Percentiles rank a stretch among this genome's conserved stretches.
phyloP scores from a whole-genome alignment of 2,113 vertebrate species.

The Camelus dromedarius region DNA sequence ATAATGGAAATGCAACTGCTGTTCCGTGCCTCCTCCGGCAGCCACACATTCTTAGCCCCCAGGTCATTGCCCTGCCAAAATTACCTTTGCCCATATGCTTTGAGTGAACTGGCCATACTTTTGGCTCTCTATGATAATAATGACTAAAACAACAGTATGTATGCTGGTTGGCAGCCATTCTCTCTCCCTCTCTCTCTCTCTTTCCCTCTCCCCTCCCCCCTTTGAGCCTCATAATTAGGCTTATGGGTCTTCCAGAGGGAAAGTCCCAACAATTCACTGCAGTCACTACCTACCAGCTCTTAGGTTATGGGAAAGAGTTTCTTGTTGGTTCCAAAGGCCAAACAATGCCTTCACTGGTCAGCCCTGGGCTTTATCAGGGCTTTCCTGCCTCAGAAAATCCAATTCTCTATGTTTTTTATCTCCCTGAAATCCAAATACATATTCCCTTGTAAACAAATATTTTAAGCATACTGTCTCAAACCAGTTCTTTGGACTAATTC shows the following conservation, averaged over 20 bases:
- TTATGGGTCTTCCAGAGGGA: conserved; percentile 29
- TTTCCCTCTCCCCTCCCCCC: neutral
- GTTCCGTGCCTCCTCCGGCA: neutral
- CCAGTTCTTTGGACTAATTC: conserved; percentile 45
- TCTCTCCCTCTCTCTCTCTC: neutral
- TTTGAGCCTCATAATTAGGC: neutral
- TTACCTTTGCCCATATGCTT: neutral
- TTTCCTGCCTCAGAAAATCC: neutral
- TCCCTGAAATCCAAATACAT: conserved; percentile 64
- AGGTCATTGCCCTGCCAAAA: neutral
- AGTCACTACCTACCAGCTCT: neutral
- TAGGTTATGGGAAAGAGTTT: conserved; percentile 2
- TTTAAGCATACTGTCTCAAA: conserved; percentile 63
- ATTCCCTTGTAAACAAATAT: conserved; percentile 51
- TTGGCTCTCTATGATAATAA: conserved; percentile 11
- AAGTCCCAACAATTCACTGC: conserved; percentile 21
- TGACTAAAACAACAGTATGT: neutral
- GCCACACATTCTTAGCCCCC: neutral
- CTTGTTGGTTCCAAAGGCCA: conserved; percentile 1
- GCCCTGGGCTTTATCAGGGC: neutral
- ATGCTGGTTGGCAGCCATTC: neutral
- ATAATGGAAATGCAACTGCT: neutral
- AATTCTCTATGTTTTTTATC: conserved; percentile 1
- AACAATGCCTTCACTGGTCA: neutral
- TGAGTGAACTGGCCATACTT: conserved; percentile 23